Conservation (phyloP, 1,140 invertebrate species). For the Spodoptera litura region DNA sequence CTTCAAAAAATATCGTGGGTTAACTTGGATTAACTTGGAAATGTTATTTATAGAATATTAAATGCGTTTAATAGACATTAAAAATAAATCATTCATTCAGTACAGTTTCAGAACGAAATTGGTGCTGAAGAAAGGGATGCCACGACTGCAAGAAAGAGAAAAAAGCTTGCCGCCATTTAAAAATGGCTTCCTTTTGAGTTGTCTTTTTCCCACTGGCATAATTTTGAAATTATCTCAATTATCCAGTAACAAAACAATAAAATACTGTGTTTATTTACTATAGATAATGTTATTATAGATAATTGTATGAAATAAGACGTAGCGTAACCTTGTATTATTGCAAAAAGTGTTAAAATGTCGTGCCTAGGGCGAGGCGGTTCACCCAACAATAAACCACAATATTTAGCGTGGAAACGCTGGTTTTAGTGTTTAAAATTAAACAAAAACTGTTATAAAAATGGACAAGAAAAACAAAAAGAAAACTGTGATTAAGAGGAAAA, state of each 20-base stretch:
- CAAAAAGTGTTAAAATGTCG: conserved; percentile 58
- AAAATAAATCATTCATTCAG: no score
- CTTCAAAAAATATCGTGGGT: no score
- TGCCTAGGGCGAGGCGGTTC: conserved; percentile 65
- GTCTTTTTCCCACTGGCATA: conserved; percentile 78
- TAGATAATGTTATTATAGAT: conserved; percentile 1
- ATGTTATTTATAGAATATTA: no score
- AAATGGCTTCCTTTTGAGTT: conserved; percentile 83
- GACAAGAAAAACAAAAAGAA: conserved; percentile 85
- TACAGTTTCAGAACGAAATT: conserved; percentile 31
- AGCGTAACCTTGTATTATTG: neutral
- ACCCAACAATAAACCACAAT: conserved; percentile 53
- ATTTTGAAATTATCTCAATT: conserved; percentile 64
- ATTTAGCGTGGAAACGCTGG: conserved; percentile 53
- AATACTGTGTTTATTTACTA: conserved; percentile 59
- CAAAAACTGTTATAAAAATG: conserved; percentile 72
- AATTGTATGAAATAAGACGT: neutral
- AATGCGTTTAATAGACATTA: no score
- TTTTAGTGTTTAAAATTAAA: conserved; percentile 45
- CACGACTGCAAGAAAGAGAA: conserved; percentile 29
- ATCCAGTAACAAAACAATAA: conserved; percentile 66
- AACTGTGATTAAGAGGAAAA: conserved; percentile 84
- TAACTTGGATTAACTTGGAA: no score
- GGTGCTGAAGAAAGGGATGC: conserved; percentile 27
- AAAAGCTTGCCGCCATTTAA: conserved; percentile 46